Percentiles rank a stretch among this genome's conserved stretches.
Conservation (phyloP, 2,888 invertebrate genomes). For the Lampropteryx suffumata region DNA sequence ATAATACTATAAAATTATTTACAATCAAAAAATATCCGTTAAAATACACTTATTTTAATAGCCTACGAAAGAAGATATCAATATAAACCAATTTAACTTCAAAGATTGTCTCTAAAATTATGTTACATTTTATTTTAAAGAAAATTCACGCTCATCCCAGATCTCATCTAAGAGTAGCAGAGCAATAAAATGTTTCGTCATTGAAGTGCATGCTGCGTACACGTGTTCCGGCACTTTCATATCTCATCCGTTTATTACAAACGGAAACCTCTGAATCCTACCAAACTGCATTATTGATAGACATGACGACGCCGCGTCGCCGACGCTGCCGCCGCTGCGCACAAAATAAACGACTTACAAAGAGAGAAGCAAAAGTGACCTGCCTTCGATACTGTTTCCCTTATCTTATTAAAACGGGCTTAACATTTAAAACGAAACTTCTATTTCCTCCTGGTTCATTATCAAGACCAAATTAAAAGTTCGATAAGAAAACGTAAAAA, state of each 20-base stretch:
- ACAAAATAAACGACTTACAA: slow-evolving; percentile 51
- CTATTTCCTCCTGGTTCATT: slow-evolving; percentile 46
- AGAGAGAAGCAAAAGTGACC: slow-evolving; percentile 26
- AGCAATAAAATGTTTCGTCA: slow-evolving; percentile 67
- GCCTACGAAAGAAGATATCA: neutral
- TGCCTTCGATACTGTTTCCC: slow-evolving; percentile 11
- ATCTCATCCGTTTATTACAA: slow-evolving; percentile 70
- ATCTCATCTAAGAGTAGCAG: no score
- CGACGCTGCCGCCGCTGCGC: slow-evolving; percentile 17
- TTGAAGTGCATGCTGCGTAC: slow-evolving; percentile 29
- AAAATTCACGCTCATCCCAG: slow-evolving; percentile 42
- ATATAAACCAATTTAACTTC: slow-evolving; percentile 9
- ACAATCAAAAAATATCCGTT: no score
- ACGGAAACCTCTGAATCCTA: slow-evolving; percentile 66
- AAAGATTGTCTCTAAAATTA: slow-evolving; percentile 13
- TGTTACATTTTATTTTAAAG: slow-evolving; percentile 9
- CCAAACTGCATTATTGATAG: slow-evolving; percentile 62
- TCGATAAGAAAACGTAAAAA: slow-evolving; percentile 53
- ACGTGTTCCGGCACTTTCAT: slow-evolving; percentile 42
- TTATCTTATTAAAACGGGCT: slow-evolving; percentile 24
- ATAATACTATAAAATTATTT: no score
- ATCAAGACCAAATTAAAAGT: slow-evolving; percentile 68
- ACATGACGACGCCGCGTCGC: slow-evolving; percentile 56
- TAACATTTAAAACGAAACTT: slow-evolving; percentile 35
- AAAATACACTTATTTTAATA: neutral